Base-by-base conservation (phyloP, 2,888 invertebrate species). In the Xylota segnis region DNA sequence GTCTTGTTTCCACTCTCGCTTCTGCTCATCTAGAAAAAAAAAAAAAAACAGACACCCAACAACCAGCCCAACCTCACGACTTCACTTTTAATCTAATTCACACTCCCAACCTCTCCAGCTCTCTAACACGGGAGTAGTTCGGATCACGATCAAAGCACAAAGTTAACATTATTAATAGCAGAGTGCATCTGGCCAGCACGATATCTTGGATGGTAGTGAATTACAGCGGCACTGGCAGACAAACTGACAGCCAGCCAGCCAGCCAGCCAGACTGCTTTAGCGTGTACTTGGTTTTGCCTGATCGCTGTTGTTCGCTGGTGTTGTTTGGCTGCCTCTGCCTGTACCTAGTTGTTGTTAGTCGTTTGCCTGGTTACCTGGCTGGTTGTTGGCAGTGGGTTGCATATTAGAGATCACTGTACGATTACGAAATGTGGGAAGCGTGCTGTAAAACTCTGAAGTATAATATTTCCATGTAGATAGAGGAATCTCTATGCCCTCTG, bases 371-470 rank as follows among this genome's bases (percentile, higher is more conserved):
- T 84, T 75, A 79, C 54, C 79, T 79, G 58, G 45, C 68, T 79
- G 63, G 79, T 65, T 83, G 58, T 74, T 79, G 74, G 79, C 65
- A 84, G 79, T 84, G 79, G 70, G 79, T 79, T 79, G 70, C 70
- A 71, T 79, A 75, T 75, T 79, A 66, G 75, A 84, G 84, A 84
- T 84, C 79, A 84, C 65, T 84, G 79, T 59, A 79, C 84, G 79
- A 70, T 83, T 83, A 83, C 83, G 83, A 83, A 83, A 83, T 83
- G 77, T 84, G 79, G 83, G 83, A 84, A 84, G 79, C 79, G 68
- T 68, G 78, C 65, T 79, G 50, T 52, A 50, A 40, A 37, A 27
- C 72, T 61, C 40, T 9, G 9, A 14, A n/a, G 50, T 71, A 58
- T 72, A 50, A 40, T 72, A 37, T 61, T 61, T 50, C 72, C 72